Percentiles rank a stretch among this genome's conserved stretches.
These are phyloP conservation scores for Chrysochloris asiatica DNA, from an alignment of 2,113 vertebrate species.

Conservation along the genomic window DNA sequence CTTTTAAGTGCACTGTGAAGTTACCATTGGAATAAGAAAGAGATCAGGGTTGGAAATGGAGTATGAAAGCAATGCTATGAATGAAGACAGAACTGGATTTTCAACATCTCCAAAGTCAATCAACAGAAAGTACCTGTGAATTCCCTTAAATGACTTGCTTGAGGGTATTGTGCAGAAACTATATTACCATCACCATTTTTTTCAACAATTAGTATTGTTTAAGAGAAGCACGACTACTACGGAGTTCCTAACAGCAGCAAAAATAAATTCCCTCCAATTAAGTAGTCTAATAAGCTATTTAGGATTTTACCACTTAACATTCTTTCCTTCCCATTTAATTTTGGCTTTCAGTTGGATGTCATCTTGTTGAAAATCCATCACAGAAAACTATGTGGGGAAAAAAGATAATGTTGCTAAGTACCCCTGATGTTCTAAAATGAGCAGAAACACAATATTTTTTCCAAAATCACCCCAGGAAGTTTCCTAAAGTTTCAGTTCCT, in stretches of 20 bases:
- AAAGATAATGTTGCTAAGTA: conserved; percentile 75
- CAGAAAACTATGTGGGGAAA: conserved; percentile 58
- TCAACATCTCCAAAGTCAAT: conserved; percentile 53
- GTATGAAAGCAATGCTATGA: conserved; percentile 61
- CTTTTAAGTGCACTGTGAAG: conserved; percentile 45
- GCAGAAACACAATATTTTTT: conserved; percentile 70
- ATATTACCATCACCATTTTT: conserved; percentile 51
- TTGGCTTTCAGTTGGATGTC: conserved; percentile 74
- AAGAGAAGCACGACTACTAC: conserved; percentile 68
- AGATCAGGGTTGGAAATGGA: conserved; percentile 54
- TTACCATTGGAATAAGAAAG: conserved; percentile 54
- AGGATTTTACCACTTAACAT: conserved; percentile 73
- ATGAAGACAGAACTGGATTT: conserved; percentile 57
- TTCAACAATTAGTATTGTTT: conserved; percentile 77
- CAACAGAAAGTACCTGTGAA: conserved; percentile 56
- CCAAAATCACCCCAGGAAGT: conserved; percentile 54
- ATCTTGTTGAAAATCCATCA: conserved; percentile 69
- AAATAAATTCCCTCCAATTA: conserved; percentile 81
- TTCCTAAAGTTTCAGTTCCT: conserved; percentile 65
- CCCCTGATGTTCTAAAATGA: conserved; percentile 59
- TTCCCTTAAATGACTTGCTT: conserved; percentile 63
- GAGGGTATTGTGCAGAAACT: conserved; percentile 60
- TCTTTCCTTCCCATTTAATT: conserved; percentile 77
- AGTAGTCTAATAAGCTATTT: conserved; percentile 76
- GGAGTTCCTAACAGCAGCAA: conserved; percentile 63